phyloP scores from a whole-genome alignment of 2,797 vertebrate species.

The Telmatherina bonti region DNA sequence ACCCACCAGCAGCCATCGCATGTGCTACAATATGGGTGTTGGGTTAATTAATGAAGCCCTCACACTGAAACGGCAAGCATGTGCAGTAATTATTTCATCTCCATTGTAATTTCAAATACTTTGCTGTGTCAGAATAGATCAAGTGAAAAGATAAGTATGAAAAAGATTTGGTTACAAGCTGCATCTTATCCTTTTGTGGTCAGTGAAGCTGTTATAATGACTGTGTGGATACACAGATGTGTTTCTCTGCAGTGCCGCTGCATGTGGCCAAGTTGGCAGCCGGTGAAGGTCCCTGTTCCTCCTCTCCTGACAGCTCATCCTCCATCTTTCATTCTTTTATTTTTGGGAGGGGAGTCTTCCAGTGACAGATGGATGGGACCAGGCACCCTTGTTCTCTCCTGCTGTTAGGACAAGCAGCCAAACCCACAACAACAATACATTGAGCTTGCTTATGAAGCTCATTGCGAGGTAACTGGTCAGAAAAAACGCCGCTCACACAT shows the following conservation, averaged over 20 bases:
- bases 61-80: conserved; percentile 61
- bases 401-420: conserved; percentile 42
- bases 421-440: conserved; percentile 33
- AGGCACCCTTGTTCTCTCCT: conserved; percentile 33
- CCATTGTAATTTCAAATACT: conserved; percentile 66
- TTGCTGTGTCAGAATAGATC: conserved; percentile 6
- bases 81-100: conserved; percentile 77
- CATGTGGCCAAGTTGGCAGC: conserved; percentile 61
- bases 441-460: conserved; percentile 24
- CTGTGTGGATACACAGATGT: conserved; percentile 66
- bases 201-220: conserved; percentile 10
- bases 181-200: conserved; percentile 1
- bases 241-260: conserved; percentile 41
- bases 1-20: conserved; percentile 56
- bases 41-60: conserved; percentile 74
- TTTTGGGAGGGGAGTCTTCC: conserved; percentile 50
- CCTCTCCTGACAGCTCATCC: conserved; percentile 50
- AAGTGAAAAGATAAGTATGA: not conserved
- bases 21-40: conserved; percentile 35
- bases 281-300: not conserved
- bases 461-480: not conserved
- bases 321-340: conserved; percentile 52
- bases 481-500: too few relatives aligned
- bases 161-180: not conserved
- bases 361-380: conserved; percentile 62